Conservation (phyloP, 2,113 vertebrate species). For the Stictonetta naevosa region DNA sequence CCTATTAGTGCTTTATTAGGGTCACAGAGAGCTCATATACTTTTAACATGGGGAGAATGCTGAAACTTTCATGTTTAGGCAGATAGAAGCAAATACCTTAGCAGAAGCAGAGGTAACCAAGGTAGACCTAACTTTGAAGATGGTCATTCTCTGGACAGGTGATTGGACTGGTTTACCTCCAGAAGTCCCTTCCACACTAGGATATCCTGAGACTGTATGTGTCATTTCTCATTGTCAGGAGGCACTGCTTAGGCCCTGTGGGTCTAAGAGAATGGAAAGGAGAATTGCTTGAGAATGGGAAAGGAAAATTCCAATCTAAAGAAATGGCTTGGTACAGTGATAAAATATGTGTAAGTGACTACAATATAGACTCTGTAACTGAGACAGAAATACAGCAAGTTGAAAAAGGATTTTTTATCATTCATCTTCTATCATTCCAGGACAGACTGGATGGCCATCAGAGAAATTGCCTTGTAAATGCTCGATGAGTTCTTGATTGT, state of each 20-base stretch:
- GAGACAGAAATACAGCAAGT: neutral
- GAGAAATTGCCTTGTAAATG: neutral
- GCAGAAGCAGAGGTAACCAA: neutral
- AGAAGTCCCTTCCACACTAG: neutral
- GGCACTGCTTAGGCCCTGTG: rapidly evolving
- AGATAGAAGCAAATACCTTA: neutral
- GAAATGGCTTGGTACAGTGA: neutral
- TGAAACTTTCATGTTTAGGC: neutral
- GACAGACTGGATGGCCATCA: neutral
- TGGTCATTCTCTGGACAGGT: neutral
- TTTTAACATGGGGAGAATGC: neutral
- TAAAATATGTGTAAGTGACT: neutral
- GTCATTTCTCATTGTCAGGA: neutral
- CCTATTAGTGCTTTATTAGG: neutral
- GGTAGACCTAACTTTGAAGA: neutral
- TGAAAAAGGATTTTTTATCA: neutral
- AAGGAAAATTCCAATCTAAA: neutral
- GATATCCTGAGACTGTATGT: neutral
- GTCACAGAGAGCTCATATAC: neutral
- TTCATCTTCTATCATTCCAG: neutral
- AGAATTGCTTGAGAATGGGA: neutral
- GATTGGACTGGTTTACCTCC: neutral
- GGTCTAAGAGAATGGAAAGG: neutral
- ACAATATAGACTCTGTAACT: neutral
- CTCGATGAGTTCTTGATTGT: neutral